A percentile compares a stretch with the other conserved stretches of the same genome.
Evolutionary conservation across 2,113 vertebrate genomes (phyloP).

Genomic region (Archilochus colubris): DNA sequence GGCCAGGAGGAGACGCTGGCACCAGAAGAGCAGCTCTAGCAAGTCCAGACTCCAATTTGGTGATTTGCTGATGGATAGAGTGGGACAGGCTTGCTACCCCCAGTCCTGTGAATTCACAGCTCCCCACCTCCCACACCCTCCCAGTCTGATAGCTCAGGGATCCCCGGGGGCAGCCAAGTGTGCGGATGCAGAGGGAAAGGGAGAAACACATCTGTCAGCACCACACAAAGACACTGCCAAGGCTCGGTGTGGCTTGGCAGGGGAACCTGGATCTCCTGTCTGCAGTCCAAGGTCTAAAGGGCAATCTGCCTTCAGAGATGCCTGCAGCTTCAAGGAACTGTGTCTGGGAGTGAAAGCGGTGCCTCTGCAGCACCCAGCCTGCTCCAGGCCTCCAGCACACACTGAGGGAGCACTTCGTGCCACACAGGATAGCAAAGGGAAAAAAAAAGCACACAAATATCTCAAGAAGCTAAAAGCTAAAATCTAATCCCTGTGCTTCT

Average conservation of each 20-base stretch:
- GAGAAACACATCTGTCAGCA: background rate
- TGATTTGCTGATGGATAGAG: background rate
- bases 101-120: fast-evolving
- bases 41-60: background rate
- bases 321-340: background rate
- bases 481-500: background rate
- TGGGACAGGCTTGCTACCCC: background rate
- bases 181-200: fast-evolving
- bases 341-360: background rate
- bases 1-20: slow-evolving; percentile 50
- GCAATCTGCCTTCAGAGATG: background rate
- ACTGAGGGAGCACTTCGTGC: fast-evolving
- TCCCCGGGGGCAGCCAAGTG: background rate
- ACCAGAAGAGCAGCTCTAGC: slow-evolving; percentile 8
- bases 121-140: background rate
- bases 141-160: background rate
- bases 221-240: background rate
- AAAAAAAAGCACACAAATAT: background rate
- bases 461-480: background rate
- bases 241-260: background rate
- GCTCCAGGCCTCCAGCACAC: fast-evolving
- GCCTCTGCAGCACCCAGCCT: background rate
- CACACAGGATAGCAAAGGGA: too few species aligned
- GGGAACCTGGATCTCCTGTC: background rate
- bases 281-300: slow-evolving; percentile 47